Percentiles rank a stretch among this genome's conserved stretches.
Evolutionary conservation across 2,888 invertebrate genomes (phyloP).

Genomic region (Pseudoips prasinana): DNA sequence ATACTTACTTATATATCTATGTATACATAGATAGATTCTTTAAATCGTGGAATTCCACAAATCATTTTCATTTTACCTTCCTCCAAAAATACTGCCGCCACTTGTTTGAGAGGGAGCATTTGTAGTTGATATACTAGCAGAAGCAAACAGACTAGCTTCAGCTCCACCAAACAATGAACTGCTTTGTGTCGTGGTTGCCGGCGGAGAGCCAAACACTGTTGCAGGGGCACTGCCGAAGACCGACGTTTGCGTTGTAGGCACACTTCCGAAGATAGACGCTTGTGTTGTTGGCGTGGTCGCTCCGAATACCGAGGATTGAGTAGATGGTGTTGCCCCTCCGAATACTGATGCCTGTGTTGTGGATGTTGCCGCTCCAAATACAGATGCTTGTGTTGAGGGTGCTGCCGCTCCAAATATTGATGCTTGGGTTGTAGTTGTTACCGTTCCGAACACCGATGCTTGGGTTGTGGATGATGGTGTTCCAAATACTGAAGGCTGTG

Average conservation of each 20-base stretch:
- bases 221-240: constrained; percentile 30
- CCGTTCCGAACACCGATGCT: constrained; percentile 20
- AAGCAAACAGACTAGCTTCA: constrained; percentile 62
- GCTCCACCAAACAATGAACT: constrained; percentile 58
- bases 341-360: constrained; percentile 43
- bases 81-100: constrained; percentile 65
- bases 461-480: background rate
- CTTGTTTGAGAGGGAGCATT: constrained; percentile 50
- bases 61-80: no score
- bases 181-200: constrained; percentile 48
- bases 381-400: constrained; percentile 36
- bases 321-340: constrained; percentile 32
- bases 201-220: constrained; percentile 43
- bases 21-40: no score
- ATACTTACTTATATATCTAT: no score
- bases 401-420: constrained; percentile 26
- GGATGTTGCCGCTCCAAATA: constrained; percentile 42
- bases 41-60: no score
- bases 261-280: constrained; percentile 26
- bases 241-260: constrained; percentile 24
- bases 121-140: constrained; percentile 71
- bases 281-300: constrained; percentile 28
- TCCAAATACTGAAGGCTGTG: constrained; percentile 1
- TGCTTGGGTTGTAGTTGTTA: constrained; percentile 14
- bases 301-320: constrained; percentile 44